phyloP scores from a whole-genome alignment of 2,888 invertebrate genomes.

The Strigamia crassipes region DNA sequence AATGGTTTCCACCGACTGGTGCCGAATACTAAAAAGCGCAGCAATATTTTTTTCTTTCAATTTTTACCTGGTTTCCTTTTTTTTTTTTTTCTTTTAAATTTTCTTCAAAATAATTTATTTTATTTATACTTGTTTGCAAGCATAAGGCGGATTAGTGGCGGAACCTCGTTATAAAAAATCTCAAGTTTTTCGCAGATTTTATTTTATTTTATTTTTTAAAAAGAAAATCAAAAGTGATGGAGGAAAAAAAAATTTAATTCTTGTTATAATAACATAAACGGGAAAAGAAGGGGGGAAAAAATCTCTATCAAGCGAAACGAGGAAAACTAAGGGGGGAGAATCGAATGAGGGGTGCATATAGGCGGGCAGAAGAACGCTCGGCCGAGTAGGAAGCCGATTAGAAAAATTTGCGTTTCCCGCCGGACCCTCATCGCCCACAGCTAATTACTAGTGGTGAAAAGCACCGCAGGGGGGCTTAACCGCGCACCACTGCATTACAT shows the following conservation, averaged over 20 bases:
- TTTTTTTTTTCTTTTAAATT: background rate
- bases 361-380: constrained; percentile 38
- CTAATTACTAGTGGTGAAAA: constrained; percentile 42
- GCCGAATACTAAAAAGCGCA: constrained; percentile 43
- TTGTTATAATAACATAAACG: constrained; percentile 18
- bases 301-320: constrained; percentile 41
- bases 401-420: constrained; percentile 42
- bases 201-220: background rate
- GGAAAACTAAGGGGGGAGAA: constrained; percentile 24
- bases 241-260: background rate
- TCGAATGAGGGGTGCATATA: background rate
- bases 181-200: background rate
- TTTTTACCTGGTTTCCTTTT: background rate
- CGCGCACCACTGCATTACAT: constrained; percentile 40
- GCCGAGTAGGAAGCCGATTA: constrained; percentile 42
- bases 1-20: constrained; percentile 44
- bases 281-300: background rate
- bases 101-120: background rate
- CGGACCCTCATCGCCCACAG: constrained; percentile 42
- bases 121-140: background rate
- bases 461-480: constrained; percentile 34
- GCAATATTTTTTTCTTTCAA: background rate
- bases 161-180: background rate
- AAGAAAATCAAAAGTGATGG: background rate
- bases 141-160: background rate